phyloP scores from a whole-genome alignment of 1,140 invertebrate species.

The Homarus americanus region DNA sequence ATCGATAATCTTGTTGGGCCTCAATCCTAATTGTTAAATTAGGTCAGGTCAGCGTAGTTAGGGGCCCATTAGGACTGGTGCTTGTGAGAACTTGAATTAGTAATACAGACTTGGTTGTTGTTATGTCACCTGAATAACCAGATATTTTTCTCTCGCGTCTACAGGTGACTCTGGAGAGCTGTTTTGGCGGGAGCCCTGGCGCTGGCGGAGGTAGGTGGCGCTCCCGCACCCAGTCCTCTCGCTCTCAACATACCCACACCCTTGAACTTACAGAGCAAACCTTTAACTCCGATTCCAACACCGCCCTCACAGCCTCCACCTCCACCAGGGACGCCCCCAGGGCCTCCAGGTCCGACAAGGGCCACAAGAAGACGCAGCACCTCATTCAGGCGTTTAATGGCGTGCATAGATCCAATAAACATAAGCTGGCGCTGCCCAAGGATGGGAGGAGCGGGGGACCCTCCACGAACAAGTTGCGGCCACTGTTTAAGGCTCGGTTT shows the following conservation, averaged over 20 bases:
- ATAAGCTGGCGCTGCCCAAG: background rate
- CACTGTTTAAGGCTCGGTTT: conserved; percentile 12
- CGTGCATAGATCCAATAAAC: background rate
- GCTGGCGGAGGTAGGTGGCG: conserved; percentile 63
- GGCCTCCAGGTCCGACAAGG: background rate
- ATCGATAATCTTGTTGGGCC: too few species aligned
- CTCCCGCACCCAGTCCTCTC: conserved; percentile 41
- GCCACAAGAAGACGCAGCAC: conserved; percentile 17
- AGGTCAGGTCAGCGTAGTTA: too few species aligned
- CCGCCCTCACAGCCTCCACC: conserved; percentile 25
- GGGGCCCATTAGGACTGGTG: too few species aligned
- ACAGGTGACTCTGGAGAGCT: conserved; percentile 61
- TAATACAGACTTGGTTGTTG: too few species aligned
- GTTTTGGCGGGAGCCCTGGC: conserved; percentile 27
- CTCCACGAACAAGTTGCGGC: conserved; percentile 13
- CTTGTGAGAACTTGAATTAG: too few species aligned
- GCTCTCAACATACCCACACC: conserved; percentile 56
- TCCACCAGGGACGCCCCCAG: conserved; percentile 19
- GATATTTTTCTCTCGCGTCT: conserved; percentile 12
- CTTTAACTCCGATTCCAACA: conserved; percentile 22
- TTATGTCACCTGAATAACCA: too few species aligned
- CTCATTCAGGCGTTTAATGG: conserved; percentile 1
- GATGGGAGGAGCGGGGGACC: background rate
- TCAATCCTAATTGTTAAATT: too few species aligned
- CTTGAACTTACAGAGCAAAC: conserved; percentile 69